Percentiles rank a stretch among this genome's conserved stretches.
phyloP scores from a whole-genome alignment of 2,113 vertebrate species.

The Dicentrarchus labrax region DNA sequence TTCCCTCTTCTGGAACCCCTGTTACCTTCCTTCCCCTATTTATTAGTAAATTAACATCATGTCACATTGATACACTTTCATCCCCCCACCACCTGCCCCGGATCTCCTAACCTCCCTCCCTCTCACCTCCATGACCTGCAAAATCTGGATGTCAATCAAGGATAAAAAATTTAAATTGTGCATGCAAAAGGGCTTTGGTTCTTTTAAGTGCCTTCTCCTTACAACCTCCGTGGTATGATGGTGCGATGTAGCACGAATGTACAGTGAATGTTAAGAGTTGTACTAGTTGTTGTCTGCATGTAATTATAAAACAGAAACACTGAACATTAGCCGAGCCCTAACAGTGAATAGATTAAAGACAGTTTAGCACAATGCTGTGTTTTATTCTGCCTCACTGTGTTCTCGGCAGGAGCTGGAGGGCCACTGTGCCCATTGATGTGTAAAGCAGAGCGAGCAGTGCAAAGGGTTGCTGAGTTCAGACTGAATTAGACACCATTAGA shows the following conservation, averaged over 20 bases:
- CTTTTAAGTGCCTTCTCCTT: slow-evolving; percentile 25
- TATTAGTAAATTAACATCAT: slow-evolving; percentile 87
- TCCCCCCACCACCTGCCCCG: slow-evolving; percentile 69
- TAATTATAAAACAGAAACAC: slow-evolving; percentile 79
- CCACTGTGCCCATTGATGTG: slow-evolving; percentile 80
- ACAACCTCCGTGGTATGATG: slow-evolving; percentile 41
- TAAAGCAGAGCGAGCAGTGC: slow-evolving; percentile 70
- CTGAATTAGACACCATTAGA: slow-evolving; percentile 83
- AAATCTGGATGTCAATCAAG: slow-evolving; percentile 81
- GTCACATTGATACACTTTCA: slow-evolving; percentile 76
- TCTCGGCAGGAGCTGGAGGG: slow-evolving; percentile 70
- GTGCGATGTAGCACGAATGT: slow-evolving; percentile 56
- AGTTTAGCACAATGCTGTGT: slow-evolving; percentile 77
- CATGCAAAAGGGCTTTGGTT: slow-evolving; percentile 15
- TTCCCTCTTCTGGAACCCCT: slow-evolving; percentile 78
- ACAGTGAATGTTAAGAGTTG: slow-evolving; percentile 68
- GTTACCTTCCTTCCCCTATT: slow-evolving; percentile 74
- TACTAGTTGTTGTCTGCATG: slow-evolving; percentile 72
- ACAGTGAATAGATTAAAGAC: slow-evolving; percentile 79
- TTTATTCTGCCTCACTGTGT: slow-evolving; percentile 65
- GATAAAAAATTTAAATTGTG: background rate
- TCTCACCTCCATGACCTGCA: slow-evolving; percentile 69
- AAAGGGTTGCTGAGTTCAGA: slow-evolving; percentile 77
- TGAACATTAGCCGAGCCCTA: slow-evolving; percentile 72
- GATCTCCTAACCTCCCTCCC: slow-evolving; percentile 5